These are phyloP conservation scores for Hirtodrosophila trivittata DNA, from an alignment of 2,888 invertebrate genomes.

Conservation along the genomic window DNA sequence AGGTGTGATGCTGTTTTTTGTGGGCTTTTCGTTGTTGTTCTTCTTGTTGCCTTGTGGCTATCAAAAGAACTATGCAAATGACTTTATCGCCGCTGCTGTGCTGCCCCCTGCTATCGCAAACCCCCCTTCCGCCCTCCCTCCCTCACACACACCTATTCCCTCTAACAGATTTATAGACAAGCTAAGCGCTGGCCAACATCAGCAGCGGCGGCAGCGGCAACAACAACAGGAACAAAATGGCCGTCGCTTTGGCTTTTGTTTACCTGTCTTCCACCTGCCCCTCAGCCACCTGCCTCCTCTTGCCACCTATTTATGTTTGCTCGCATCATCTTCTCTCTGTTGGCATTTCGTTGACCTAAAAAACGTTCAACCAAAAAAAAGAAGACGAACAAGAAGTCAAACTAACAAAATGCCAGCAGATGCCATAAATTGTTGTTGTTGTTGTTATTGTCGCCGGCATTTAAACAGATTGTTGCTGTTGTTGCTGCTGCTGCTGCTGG, in stretches of 20 bases:
- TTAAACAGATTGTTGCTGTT: constrained; percentile 49
- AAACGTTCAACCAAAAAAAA: constrained; percentile 67
- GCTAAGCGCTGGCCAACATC: constrained; percentile 17
- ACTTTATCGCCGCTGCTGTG: constrained; percentile 64
- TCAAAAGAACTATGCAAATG: constrained; percentile 76
- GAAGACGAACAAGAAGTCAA: constrained; percentile 21
- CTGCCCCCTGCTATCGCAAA: no score
- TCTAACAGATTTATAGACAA: constrained; percentile 63
- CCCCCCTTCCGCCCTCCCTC: no score
- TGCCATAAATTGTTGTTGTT: constrained; percentile 68
- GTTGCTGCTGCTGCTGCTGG: constrained; percentile 36
- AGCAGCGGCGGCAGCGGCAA: constrained; percentile 19
- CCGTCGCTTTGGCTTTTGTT: constrained; percentile 48
- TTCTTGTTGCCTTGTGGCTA: constrained; percentile 41
- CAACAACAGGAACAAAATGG: constrained; percentile 47
- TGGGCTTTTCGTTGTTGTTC: constrained; percentile 17
- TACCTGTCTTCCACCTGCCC: constrained; percentile 63
- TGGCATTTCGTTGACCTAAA: constrained; percentile 79
- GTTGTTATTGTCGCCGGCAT: constrained; percentile 29
- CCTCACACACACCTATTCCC: no score
- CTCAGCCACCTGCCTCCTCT: neutral
- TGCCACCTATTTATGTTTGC: constrained; percentile 67
- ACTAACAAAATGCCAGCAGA: constrained; percentile 66
- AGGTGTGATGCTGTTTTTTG: constrained; percentile 52
- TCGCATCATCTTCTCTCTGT: constrained; percentile 66